Conservation (phyloP, 2,888 invertebrate species). For the Gastrophysa polygoni region DNA sequence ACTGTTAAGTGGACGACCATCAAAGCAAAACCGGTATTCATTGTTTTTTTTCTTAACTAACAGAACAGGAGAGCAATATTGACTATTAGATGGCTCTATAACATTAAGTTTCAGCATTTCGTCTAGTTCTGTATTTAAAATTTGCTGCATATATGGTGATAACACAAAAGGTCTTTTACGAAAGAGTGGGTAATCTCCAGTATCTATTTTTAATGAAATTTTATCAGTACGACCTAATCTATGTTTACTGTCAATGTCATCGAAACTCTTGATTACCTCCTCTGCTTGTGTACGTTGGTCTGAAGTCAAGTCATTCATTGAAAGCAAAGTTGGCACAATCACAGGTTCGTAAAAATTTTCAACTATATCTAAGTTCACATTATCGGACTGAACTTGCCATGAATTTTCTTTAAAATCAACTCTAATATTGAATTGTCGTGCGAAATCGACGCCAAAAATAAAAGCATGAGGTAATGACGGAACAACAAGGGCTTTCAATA, state of each 20-base stretch:
- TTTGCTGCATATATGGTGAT: constrained; percentile 21
- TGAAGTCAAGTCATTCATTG: constrained; percentile 3
- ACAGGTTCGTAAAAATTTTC: too few species aligned
- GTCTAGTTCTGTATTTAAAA: constrained; percentile 25
- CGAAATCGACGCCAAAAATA: constrained; percentile 26
- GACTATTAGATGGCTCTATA: constrained; percentile 25
- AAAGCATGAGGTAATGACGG: constrained; percentile 21
- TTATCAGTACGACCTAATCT: too few species aligned
- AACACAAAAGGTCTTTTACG: constrained; percentile 20
- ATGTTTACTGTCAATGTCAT: too few species aligned
- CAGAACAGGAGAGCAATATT: constrained; percentile 40
- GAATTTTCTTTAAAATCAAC: constrained; percentile 3
- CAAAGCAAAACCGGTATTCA: constrained; percentile 38
- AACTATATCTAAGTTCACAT: too few species aligned
- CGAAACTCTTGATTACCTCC: too few species aligned
- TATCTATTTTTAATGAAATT: constrained; percentile 32
- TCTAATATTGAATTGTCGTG: constrained; percentile 7
- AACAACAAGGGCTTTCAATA: constrained; percentile 24
- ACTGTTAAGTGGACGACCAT: constrained; percentile 40
- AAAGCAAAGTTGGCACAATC: too few species aligned
- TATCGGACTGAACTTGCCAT: too few species aligned
- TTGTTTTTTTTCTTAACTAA: constrained; percentile 39
- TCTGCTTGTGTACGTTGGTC: constrained; percentile 4
- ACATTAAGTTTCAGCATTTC: constrained; percentile 27
- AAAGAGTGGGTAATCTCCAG: constrained; percentile 27